Conservation (phyloP, 2,888 invertebrate genomes). For the Meta bourneti region DNA sequence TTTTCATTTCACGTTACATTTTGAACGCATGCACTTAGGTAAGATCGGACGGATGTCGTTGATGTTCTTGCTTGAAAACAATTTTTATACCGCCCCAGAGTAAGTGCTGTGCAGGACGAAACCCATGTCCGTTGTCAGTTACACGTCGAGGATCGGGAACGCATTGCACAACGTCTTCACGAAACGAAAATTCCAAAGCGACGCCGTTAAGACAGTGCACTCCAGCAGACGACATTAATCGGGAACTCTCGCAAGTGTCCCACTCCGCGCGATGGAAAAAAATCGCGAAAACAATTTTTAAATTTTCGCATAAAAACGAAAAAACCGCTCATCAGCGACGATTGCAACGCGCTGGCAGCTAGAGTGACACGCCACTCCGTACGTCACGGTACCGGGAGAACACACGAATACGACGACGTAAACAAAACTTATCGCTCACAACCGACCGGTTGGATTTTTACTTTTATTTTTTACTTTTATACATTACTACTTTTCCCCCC, state of each 20-base stretch:
- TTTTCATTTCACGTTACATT: neutral
- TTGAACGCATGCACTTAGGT: neutral
- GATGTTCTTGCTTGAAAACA: no score
- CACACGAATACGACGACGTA: slow-evolving; percentile 58
- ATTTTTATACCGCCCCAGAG: neutral
- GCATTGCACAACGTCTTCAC: neutral
- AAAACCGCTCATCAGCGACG: slow-evolving; percentile 19
- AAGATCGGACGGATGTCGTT: no score
- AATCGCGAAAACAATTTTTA: neutral
- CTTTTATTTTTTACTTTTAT: slow-evolving; percentile 36
- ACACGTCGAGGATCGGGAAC: no score
- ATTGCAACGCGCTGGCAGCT: neutral
- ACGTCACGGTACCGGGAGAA: slow-evolving; percentile 48
- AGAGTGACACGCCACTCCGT: slow-evolving; percentile 53
- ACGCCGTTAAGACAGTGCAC: neutral
- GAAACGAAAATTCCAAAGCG: neutral
- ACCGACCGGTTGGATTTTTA: slow-evolving; percentile 61
- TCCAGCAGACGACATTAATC: neutral
- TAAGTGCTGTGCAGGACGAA: neutral
- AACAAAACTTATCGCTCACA: slow-evolving; percentile 74
- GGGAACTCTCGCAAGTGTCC: neutral
- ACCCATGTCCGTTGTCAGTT: neutral
- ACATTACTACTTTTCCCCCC: slow-evolving; percentile 45
- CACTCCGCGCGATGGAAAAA: neutral
- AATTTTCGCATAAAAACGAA: neutral